Conservation (phyloP, 2,113 vertebrate genomes). For the Atractosteus spatula region DNA sequence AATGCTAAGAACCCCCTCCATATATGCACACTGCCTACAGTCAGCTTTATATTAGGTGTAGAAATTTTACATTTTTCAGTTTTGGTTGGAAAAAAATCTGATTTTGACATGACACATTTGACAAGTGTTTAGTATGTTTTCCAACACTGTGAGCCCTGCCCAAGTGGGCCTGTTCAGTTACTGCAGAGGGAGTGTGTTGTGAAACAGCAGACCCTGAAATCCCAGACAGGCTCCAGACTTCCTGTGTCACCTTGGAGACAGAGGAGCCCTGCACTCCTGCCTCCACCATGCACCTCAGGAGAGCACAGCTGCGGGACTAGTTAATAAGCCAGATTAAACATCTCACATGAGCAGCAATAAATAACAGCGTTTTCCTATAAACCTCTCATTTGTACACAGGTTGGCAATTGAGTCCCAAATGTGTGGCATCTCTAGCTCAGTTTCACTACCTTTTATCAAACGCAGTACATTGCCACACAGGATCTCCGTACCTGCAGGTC, state of each 20-base stretch:
- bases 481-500: no score
- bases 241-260: constrained; percentile 13
- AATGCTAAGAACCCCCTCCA: no score
- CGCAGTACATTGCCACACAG: no score
- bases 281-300: not conserved
- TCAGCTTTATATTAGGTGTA: no score
- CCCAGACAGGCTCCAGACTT: constrained; percentile 17
- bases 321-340: not conserved
- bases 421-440: not conserved
- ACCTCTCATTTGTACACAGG: not conserved
- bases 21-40: no score
- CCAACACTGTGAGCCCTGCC: no score
- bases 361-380: not conserved
- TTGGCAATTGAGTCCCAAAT: not conserved
- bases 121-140: no score
- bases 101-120: no score
- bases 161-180: no score
- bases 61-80: no score
- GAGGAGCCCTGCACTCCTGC: not conserved
- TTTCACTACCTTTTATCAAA: no score
- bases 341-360: not conserved
- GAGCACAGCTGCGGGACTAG: not conserved
- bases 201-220: not conserved
- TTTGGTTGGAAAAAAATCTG: no score
- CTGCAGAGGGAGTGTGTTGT: not conserved